Evolutionary conservation across 2,113 vertebrate genomes (phyloP).

Genomic region (Barnardius zonarius): DNA sequence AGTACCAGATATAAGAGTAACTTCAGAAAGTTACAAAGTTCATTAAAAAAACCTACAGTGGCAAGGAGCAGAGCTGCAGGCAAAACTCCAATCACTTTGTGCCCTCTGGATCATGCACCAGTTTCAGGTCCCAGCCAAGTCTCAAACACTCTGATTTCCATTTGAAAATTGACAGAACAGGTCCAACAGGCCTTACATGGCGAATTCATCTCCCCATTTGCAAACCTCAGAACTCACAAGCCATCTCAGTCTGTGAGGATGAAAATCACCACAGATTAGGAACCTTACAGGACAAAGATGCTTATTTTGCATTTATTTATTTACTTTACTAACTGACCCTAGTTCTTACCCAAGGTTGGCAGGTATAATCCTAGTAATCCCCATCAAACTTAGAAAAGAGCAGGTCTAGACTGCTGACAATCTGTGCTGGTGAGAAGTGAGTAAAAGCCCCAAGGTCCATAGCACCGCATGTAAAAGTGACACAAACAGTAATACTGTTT

Average conservation of each 20-base stretch:
- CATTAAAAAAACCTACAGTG: background rate
- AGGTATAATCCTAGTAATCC: background rate
- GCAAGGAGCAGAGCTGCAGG: background rate
- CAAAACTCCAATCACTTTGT: background rate
- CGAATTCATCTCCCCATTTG: background rate
- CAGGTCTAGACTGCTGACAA: background rate
- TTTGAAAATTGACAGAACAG: background rate
- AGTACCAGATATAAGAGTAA: background rate
- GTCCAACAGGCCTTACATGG: background rate
- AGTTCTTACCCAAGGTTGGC: background rate
- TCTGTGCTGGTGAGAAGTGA: background rate
- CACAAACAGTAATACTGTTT: background rate
- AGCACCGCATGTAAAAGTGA: accelerated
- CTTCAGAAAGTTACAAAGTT: background rate
- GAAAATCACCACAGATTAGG: background rate
- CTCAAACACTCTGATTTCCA: background rate
- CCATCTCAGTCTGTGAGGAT: background rate
- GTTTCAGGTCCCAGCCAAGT: background rate
- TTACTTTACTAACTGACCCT: background rate
- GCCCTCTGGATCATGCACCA: background rate
- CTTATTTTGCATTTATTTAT: background rate
- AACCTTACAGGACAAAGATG: background rate
- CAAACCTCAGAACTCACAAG: background rate
- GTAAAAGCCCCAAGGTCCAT: accelerated
- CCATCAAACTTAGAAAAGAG: background rate